phyloP scores from a whole-genome alignment of 2,888 invertebrate species.

The Acanthosoma haemorrhoidale region DNA sequence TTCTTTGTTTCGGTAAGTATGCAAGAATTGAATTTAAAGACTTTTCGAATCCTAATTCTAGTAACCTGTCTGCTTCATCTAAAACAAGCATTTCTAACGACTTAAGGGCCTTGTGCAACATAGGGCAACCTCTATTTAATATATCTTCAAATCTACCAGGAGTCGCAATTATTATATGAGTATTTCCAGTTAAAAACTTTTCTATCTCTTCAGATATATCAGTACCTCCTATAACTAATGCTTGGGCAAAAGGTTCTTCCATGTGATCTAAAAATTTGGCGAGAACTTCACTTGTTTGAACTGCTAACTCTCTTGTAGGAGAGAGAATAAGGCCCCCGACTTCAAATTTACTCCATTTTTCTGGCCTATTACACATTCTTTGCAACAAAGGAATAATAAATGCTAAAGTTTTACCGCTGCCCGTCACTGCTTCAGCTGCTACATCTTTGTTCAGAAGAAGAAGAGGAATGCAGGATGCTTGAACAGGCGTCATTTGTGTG shows the following conservation, averaged over 20 bases:
- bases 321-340: constrained; percentile 87
- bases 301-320: constrained; percentile 91
- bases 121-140: constrained; percentile 63
- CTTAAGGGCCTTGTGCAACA: constrained; percentile 66
- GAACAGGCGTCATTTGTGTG: constrained; percentile 55
- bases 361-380: constrained; percentile 62
- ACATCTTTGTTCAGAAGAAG: constrained; percentile 90
- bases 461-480: constrained; percentile 48
- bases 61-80: constrained; percentile 92
- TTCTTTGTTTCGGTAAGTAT: constrained; percentile 83
- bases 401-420: constrained; percentile 95
- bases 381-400: constrained; percentile 90
- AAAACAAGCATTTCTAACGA: constrained; percentile 84
- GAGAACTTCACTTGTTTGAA: constrained; percentile 73
- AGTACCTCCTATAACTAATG: constrained; percentile 75
- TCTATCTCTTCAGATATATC: constrained; percentile 70
- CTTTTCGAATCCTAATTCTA: constrained; percentile 86
- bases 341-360: constrained; percentile 64
- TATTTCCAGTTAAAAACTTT: constrained; percentile 61
- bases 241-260: constrained; percentile 51
- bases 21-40: constrained; percentile 82
- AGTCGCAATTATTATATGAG: constrained; percentile 86
- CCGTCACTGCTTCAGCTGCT: constrained; percentile 96
- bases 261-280: constrained; percentile 50
- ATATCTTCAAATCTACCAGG: constrained; percentile 91